Evolutionary conservation across 2,888 invertebrate genomes (phyloP).

Genomic region (Megamerina dolium): DNA sequence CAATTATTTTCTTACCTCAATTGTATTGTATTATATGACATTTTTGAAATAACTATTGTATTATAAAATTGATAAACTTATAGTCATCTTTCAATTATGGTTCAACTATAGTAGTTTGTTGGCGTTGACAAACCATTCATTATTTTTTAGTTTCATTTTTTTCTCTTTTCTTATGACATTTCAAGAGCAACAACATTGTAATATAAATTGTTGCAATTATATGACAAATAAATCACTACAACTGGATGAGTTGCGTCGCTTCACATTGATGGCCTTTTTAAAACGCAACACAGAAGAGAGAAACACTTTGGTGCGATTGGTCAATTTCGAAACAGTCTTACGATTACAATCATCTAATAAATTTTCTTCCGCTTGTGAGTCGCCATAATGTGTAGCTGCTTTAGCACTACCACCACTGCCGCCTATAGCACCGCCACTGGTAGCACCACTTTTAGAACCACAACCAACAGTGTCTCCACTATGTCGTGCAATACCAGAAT

Average conservation of each 20-base stretch:
- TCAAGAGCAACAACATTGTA: too few species aligned
- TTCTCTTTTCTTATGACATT: too few species aligned
- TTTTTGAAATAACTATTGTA: too few species aligned
- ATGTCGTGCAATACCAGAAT: conserved; percentile 2
- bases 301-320: conserved; percentile 45
- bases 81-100: too few species aligned
- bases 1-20: too few species aligned
- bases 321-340: conserved; percentile 42
- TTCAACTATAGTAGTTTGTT: too few species aligned
- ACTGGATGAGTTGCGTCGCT: conserved; percentile 43
- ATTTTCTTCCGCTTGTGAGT: conserved; percentile 20
- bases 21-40: too few species aligned
- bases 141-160: too few species aligned
- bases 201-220: too few species aligned
- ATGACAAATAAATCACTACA: conserved; percentile 49
- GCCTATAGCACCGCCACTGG: conserved; percentile 6
- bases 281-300: conserved; percentile 45
- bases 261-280: conserved; percentile 42
- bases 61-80: too few species aligned
- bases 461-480: neutral
- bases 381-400: conserved; percentile 6
- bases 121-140: too few species aligned
- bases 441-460: conserved; percentile 2
- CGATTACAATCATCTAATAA: conserved; percentile 31
- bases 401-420: conserved; percentile 15